These are phyloP conservation scores for Palaemon carinicauda DNA, from an alignment of 1,140 invertebrate species.

Conservation along the genomic window DNA sequence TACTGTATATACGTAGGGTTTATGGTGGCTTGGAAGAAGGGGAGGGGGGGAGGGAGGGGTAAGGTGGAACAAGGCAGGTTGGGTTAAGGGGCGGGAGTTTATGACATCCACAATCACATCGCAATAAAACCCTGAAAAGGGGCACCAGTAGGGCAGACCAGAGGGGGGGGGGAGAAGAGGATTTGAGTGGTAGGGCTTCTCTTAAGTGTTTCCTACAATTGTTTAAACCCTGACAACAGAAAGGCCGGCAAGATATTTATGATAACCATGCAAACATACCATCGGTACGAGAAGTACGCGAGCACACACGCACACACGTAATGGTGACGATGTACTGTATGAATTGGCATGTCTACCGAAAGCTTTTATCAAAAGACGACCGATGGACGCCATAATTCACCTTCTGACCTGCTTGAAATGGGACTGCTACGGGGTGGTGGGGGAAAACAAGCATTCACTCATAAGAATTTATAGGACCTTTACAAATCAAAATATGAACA, in stretches of 20 bases:
- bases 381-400: no score
- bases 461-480: no score
- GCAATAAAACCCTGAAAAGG: constrained; percentile 3
- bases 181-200: background rate
- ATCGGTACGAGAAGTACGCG: no score
- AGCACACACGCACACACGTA: no score
- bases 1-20: background rate
- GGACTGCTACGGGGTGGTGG: no score
- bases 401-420: no score
- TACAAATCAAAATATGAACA: no score
- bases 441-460: no score
- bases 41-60: background rate
- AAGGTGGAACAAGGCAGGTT: background rate
- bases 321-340: no score
- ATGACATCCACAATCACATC: constrained; percentile 24
- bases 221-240: background rate
- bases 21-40: background rate
- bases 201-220: background rate
- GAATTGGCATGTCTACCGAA: no score
- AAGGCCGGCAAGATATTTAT: background rate
- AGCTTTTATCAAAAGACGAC: no score
- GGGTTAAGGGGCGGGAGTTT: constrained; percentile 1
- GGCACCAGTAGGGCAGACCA: background rate
- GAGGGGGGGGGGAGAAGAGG: background rate
- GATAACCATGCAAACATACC: background rate